Percentiles rank a stretch among this genome's conserved stretches.
These are phyloP conservation scores for Phallusia fumigata DNA, from an alignment of 23 tunicate species.

Conservation along the genomic window DNA sequence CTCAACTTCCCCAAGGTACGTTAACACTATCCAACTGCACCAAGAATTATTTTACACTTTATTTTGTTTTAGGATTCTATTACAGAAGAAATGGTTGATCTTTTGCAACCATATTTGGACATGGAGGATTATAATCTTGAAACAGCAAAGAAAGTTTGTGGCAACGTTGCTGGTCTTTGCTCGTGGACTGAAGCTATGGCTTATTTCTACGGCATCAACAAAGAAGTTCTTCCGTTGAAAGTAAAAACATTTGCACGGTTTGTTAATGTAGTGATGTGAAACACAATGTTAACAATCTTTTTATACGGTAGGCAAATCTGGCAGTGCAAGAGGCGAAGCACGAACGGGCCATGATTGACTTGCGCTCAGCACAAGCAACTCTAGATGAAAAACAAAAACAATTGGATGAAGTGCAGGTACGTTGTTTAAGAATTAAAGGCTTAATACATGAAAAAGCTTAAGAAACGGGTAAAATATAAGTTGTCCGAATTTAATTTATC, in stretches of 20 bases:
- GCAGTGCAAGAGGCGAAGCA: conserved; percentile 72
- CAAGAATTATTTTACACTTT: not conserved
- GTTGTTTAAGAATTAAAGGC: too few species aligned
- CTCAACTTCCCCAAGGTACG: conserved; percentile 66
- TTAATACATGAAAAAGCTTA: too few species aligned
- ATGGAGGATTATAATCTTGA: conserved; percentile 85
- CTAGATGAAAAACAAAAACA: conserved; percentile 75
- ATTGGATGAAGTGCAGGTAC: conserved; percentile 80
- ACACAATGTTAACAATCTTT: not conserved
- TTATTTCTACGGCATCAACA: conserved; percentile 69
- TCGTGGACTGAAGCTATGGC: conserved; percentile 90
- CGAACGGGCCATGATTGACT: conserved; percentile 58
- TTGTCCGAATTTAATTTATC: too few species aligned
- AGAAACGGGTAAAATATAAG: too few species aligned
- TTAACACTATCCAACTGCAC: not conserved
- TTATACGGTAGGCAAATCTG: conserved; percentile 50
- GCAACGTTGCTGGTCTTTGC: conserved; percentile 81
- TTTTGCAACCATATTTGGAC: conserved; percentile 55
- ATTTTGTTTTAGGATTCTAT: conserved; percentile 42
- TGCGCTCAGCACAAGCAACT: conserved; percentile 62
- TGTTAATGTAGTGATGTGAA: too few species aligned
- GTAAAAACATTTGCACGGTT: conserved; percentile 1
- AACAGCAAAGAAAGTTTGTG: conserved; percentile 79
- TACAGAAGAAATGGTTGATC: conserved; percentile 79
- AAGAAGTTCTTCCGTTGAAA: conserved; percentile 75